These are phyloP conservation scores for Homarus gammarus DNA, from an alignment of 2,888 invertebrate species.

Conservation along the genomic window DNA sequence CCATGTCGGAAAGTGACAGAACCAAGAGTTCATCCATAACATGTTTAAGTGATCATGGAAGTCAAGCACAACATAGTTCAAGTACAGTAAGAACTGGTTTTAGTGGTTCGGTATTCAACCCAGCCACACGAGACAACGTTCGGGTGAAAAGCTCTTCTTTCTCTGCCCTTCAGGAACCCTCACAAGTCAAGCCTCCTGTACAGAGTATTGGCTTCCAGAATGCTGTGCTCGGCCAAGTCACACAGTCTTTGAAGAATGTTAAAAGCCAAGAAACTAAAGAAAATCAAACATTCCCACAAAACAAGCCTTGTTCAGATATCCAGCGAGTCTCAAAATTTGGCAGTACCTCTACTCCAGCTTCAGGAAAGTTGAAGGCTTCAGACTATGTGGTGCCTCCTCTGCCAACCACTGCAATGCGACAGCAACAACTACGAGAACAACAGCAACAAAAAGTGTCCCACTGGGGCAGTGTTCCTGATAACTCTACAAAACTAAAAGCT, in stretches of 20 bases:
- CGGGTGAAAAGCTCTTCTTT: constrained; percentile 69
- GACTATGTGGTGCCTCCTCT: constrained; percentile 73
- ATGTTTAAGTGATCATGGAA: constrained; percentile 28
- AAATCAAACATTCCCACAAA: constrained; percentile 32
- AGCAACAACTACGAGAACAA: constrained; percentile 65
- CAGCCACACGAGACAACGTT: constrained; percentile 40
- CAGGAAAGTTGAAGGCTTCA: constrained; percentile 28
- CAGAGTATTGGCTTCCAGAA: constrained; percentile 34
- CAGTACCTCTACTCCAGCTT: background rate
- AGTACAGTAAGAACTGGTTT: constrained; percentile 13
- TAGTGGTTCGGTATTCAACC: constrained; percentile 7
- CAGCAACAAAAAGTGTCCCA: constrained; percentile 41
- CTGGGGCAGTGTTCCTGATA: constrained; percentile 56
- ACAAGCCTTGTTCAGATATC: background rate
- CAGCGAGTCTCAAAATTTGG: constrained; percentile 20
- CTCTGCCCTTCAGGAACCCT: constrained; percentile 57
- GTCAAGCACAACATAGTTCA: constrained; percentile 4
- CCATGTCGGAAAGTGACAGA: constrained; percentile 51
- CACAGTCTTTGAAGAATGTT: constrained; percentile 42
- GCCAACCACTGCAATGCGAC: constrained; percentile 72
- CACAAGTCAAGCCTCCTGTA: background rate
- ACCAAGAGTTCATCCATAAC: constrained; percentile 60
- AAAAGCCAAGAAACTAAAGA: constrained; percentile 4
- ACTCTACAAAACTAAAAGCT: constrained; percentile 23
- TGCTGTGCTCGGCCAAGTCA: constrained; percentile 35